These are phyloP conservation scores for Syngnathus typhle DNA, from an alignment of 2,113 vertebrate genomes.

Conservation along the genomic window DNA sequence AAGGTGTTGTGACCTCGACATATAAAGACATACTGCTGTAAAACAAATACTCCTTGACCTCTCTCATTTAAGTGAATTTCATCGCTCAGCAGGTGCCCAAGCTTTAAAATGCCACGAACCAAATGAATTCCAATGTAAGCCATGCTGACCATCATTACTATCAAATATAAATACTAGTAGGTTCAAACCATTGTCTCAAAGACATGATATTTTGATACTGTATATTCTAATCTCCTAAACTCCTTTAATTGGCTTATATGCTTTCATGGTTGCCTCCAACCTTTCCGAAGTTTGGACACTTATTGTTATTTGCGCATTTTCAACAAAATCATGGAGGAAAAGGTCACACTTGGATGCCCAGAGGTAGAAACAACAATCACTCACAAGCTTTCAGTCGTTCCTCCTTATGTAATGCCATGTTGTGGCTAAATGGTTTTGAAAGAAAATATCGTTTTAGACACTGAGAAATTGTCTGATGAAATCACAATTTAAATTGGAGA, in stretches of 20 bases:
- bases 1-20: background rate
- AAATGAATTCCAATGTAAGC: background rate
- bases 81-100: background rate
- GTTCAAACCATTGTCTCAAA: slow-evolving; percentile 26
- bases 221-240: background rate
- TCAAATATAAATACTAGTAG: slow-evolving; percentile 19
- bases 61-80: background rate
- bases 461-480: too few species aligned
- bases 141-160: slow-evolving; percentile 23
- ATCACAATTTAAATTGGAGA: background rate
- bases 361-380: slow-evolving; percentile 17
- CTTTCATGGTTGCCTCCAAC: background rate
- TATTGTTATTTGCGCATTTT: slow-evolving; percentile 4
- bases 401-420: too few species aligned
- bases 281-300: slow-evolving; percentile 6
- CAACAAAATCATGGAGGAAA: slow-evolving; percentile 18
- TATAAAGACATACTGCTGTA: background rate
- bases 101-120: slow-evolving; percentile 16
- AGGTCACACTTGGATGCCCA: slow-evolving; percentile 34
- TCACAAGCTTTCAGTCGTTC: background rate
- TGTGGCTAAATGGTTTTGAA: too few species aligned
- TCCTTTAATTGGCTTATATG: background rate
- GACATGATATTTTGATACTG: background rate
- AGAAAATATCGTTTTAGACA: too few species aligned
- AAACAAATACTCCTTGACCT: background rate